Evolutionary conservation across 2,888 invertebrate species (phyloP).

Genomic region (Pandemis corylana): DNA sequence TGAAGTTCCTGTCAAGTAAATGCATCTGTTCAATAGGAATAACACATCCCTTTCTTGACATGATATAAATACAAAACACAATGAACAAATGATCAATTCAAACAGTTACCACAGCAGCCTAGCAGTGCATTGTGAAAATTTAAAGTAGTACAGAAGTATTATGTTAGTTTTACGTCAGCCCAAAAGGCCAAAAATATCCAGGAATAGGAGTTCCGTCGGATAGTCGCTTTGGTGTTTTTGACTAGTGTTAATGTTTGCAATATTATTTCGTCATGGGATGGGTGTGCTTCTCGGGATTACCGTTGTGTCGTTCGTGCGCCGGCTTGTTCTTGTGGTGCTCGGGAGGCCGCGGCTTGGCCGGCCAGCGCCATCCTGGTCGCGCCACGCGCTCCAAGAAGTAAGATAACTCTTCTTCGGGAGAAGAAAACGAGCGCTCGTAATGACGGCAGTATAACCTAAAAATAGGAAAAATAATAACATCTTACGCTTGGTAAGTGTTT

Average conservation of each 20-base stretch:
- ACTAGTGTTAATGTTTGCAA: no score
- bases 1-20: constrained; percentile 61
- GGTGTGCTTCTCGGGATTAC: constrained; percentile 48
- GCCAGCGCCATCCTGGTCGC: constrained; percentile 94
- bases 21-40: constrained; percentile 34
- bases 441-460: constrained; percentile 90
- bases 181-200: no score
- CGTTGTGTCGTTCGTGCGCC: constrained; percentile 75
- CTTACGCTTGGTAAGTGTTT: no score
- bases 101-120: no score
- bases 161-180: no score
- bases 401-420: constrained; percentile 90
- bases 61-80: no score
- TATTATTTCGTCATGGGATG: no score
- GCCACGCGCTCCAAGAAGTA: constrained; percentile 92
- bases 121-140: no score
- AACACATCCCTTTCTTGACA: neutral
- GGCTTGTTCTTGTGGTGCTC: constrained; percentile 87
- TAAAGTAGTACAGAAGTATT: neutral
- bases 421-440: constrained; percentile 87
- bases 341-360: constrained; percentile 87
- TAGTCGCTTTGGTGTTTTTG: no score
- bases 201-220: no score
- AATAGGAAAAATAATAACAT: no score
- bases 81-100: no score